Conservation (phyloP, 2,113 vertebrate genomes). For the Danio rerio region GRCz12tu NC_133194.1:36356001-36356500, state of each 20-base stretch:
- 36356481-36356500: no score
- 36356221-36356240: conserved; percentile 41
- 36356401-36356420: no score
- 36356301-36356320: neutral
- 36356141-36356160: conserved; percentile 30
- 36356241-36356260: neutral
- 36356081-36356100: neutral
- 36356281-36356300: neutral
- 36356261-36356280: neutral
- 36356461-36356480: no score
- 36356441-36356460: no score
- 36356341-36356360: neutral
- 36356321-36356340: neutral
- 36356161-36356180: conserved; percentile 46
- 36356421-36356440: no score
- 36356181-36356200: conserved; percentile 1
- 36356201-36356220: conserved; percentile 49
- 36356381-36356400: no score
- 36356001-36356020: neutral
- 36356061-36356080: neutral
- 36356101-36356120: neutral
- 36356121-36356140: no score
- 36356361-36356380: neutral
- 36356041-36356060: neutral
- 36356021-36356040: neutral